Conservation (phyloP, 2,888 invertebrate species). For the Ischnus inquisitorius region DNA sequence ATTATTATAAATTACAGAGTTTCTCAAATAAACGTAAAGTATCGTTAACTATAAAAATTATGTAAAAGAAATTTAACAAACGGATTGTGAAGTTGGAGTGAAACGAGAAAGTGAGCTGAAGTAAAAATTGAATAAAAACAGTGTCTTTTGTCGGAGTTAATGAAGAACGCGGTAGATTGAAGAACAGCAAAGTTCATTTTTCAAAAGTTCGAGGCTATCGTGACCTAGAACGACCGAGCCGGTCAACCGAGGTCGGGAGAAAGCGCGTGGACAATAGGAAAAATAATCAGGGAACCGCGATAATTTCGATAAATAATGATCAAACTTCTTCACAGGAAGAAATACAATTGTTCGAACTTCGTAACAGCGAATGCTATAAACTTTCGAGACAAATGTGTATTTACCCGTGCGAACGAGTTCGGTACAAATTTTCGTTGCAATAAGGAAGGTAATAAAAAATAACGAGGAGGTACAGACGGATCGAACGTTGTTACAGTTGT, state of each 20-base stretch:
- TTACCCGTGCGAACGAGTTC: background rate
- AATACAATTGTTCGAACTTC: background rate
- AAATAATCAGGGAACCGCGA: background rate
- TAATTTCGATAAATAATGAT: slow-evolving; percentile 10
- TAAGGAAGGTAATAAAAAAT: background rate
- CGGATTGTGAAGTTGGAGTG: background rate
- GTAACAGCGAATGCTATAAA: background rate
- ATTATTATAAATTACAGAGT: no score
- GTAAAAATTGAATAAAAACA: background rate
- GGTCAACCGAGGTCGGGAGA: background rate
- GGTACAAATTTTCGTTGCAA: background rate
- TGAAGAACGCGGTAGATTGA: background rate
- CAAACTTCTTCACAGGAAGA: background rate
- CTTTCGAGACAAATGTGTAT: background rate
- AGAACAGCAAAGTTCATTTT: slow-evolving; percentile 17
- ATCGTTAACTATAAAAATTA: background rate
- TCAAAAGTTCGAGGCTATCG: background rate
- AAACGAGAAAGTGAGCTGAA: background rate
- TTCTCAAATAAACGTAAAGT: no score
- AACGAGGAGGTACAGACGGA: background rate
- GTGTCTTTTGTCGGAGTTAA: background rate
- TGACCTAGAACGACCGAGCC: background rate
- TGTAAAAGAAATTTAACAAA: background rate
- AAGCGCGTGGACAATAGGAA: background rate
- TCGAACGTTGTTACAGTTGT: slow-evolving; percentile 1